Evolutionary conservation across 2,888 invertebrate genomes (phyloP).

Genomic region (Scelioninae gen. 2): DNA sequence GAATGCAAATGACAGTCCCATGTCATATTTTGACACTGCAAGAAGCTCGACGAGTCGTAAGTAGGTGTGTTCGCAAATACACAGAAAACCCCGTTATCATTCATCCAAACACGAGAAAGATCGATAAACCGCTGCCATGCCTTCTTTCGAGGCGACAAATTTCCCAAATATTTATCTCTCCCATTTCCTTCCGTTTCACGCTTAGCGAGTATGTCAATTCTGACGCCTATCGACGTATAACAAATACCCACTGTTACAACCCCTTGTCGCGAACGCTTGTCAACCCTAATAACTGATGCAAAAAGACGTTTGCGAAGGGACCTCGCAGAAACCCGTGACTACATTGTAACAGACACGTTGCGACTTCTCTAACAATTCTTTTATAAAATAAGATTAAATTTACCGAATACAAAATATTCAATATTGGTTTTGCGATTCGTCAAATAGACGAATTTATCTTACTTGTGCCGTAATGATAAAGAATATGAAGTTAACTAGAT

Average conservation of each 20-base stretch:
- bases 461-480: too few relatives aligned
- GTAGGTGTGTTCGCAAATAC: slow-evolving; percentile 66
- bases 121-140: slow-evolving; percentile 61
- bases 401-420: slow-evolving; percentile 11
- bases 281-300: slow-evolving; percentile 67
- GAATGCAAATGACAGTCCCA: slow-evolving; percentile 44
- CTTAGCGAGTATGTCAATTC: slow-evolving; percentile 71
- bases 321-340: slow-evolving; percentile 49
- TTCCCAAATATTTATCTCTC: slow-evolving; percentile 75
- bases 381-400: slow-evolving; percentile 22
- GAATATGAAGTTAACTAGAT: too few relatives aligned
- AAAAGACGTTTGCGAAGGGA: slow-evolving; percentile 62
- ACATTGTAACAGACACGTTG: slow-evolving; percentile 58
- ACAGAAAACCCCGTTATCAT: slow-evolving; percentile 72
- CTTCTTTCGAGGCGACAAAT: slow-evolving; percentile 69
- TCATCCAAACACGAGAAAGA: slow-evolving; percentile 71
- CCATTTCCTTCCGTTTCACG: slow-evolving; percentile 68
- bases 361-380: slow-evolving; percentile 43
- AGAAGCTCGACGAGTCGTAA: slow-evolving; percentile 34
- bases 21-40: slow-evolving; percentile 53
- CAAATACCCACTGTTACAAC: slow-evolving; percentile 68
- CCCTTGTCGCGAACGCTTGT: slow-evolving; percentile 66
- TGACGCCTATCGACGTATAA: slow-evolving; percentile 74
- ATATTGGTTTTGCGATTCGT: slow-evolving; percentile 16
- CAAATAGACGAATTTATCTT: too few relatives aligned